Percentiles rank a stretch among this genome's conserved stretches.
phyloP scores from a whole-genome alignment of 2,113 vertebrate species.

The Nerophis lumbriciformis region DNA sequence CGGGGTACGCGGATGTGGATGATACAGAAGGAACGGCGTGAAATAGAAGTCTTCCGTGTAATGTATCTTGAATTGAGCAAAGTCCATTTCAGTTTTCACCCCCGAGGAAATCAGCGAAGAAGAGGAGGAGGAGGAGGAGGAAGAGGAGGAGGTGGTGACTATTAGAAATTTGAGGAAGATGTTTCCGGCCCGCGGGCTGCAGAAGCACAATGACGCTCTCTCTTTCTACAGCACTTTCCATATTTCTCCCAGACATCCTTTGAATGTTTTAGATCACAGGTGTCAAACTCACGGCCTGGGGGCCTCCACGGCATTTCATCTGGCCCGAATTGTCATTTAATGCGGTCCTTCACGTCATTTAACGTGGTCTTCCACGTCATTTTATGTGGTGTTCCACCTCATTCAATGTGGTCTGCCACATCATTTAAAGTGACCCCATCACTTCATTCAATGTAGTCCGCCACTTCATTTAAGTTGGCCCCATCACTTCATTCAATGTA shows the following conservation, averaged over 20 bases:
- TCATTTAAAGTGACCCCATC: too few species aligned
- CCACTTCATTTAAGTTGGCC: too few species aligned
- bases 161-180: slow-evolving; percentile 50
- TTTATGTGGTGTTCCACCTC: too few species aligned
- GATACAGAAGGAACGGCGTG: background rate
- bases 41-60: background rate
- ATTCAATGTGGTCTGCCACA: too few species aligned
- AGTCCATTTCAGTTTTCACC: slow-evolving; percentile 49
- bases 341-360: too few species aligned
- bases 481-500: too few species aligned
- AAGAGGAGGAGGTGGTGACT: slow-evolving; percentile 24
- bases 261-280: background rate
- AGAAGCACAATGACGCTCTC: slow-evolving; percentile 25
- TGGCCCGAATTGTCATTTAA: too few species aligned
- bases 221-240: background rate
- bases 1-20: background rate
- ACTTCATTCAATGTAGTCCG: too few species aligned
- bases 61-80: slow-evolving; percentile 27
- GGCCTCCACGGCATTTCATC: background rate
- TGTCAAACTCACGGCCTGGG: too few species aligned
- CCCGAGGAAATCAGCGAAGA: slow-evolving; percentile 53
- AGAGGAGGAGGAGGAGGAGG: too few species aligned
- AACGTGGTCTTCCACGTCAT: too few species aligned
- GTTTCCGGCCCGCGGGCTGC: slow-evolving; percentile 45
- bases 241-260: slow-evolving; percentile 8